phyloP scores from a whole-genome alignment of 2,797 vertebrate species.

The Sylvia borin region DNA sequence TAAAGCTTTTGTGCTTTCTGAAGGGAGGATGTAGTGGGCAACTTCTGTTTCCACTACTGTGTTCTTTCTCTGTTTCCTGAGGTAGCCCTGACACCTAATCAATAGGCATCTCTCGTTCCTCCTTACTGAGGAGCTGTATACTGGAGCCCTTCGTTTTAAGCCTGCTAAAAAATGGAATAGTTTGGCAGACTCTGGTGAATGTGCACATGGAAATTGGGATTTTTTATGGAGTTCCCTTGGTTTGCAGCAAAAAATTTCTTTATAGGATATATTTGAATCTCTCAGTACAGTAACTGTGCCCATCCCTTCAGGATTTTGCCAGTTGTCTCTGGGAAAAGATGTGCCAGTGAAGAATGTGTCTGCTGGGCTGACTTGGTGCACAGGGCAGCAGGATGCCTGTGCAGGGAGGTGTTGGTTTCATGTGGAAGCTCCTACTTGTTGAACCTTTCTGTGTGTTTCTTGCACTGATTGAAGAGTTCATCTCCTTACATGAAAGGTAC shows the following conservation, averaged over 20 bases:
- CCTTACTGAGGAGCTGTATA: not conserved
- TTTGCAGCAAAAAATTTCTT: not conserved
- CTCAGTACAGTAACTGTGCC: not conserved
- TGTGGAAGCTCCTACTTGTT: not conserved
- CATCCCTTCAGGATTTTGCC: not conserved
- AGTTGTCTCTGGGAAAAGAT: not conserved
- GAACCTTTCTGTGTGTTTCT: not conserved
- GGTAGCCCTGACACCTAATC: slow-evolving; percentile 19
- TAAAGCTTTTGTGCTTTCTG: slow-evolving; percentile 25
- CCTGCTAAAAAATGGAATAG: not conserved
- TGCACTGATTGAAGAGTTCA: not conserved
- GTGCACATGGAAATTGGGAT: not conserved
- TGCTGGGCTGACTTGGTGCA: not conserved
- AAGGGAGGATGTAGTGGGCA: not conserved
- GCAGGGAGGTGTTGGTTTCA: not conserved
- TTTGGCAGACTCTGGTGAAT: not conserved
- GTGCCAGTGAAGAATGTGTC: not conserved
- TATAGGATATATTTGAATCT: not conserved
- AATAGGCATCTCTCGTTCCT: not conserved
- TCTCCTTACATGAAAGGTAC: not conserved
- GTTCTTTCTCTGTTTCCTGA: not conserved
- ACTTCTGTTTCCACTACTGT: not conserved
- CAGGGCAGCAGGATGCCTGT: not conserved
- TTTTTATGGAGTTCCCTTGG: not conserved
- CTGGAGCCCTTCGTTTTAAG: not conserved